Evolutionary conservation across 1,140 invertebrate genomes (phyloP).

Genomic region (Brachionus koreanus): DNA sequence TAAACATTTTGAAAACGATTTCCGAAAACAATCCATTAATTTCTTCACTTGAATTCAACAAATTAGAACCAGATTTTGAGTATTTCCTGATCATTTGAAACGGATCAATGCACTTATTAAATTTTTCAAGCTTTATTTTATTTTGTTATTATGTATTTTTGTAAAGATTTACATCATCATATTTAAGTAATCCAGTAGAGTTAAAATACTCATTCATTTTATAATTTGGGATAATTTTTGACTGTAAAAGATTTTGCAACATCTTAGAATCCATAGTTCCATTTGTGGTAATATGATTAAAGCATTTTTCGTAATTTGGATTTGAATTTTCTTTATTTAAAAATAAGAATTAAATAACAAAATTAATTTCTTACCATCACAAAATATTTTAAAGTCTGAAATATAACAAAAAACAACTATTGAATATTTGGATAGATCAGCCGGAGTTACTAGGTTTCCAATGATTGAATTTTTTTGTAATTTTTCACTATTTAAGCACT

Average conservation of each 20-base stretch:
- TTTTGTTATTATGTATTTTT: background rate
- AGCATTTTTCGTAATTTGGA: conserved; percentile 31
- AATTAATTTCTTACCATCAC: background rate
- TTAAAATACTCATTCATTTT: background rate
- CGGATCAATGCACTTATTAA: conserved; percentile 26
- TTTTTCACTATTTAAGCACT: conserved; percentile 27
- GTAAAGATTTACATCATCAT: background rate
- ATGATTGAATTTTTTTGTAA: background rate
- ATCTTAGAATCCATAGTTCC: background rate
- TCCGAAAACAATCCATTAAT: conserved; percentile 23
- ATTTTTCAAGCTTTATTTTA: background rate
- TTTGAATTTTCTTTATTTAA: conserved; percentile 32
- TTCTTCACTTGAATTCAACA: background rate
- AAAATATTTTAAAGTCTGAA: conserved; percentile 6
- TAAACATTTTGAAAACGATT: conserved; percentile 15
- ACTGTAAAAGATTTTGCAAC: background rate
- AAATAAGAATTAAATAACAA: background rate
- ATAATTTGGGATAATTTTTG: background rate
- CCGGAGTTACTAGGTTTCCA: background rate
- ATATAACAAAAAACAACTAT: conserved; percentile 35
- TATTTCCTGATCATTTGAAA: background rate
- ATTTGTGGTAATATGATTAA: background rate
- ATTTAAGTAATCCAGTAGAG: background rate
- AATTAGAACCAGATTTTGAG: background rate
- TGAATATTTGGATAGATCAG: background rate